These are phyloP conservation scores for Macrosoma leucophasiata DNA, from an alignment of 2,888 invertebrate species.

Conservation along the genomic window DNA sequence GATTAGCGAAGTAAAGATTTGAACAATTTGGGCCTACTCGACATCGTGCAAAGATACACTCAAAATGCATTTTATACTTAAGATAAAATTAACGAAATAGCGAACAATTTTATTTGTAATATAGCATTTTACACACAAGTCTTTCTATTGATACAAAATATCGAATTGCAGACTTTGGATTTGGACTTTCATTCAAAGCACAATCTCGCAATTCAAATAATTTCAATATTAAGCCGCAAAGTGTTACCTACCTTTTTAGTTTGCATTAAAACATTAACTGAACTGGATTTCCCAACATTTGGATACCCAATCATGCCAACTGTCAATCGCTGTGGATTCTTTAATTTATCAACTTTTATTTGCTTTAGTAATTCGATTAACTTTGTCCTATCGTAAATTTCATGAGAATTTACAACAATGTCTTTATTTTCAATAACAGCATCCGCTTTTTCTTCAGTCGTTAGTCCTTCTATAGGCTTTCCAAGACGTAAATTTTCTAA, in stretches of 20 bases:
- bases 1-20: too few relatives aligned
- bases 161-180: too few relatives aligned
- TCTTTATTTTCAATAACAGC: slow-evolving; percentile 12
- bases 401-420: slow-evolving; percentile 66
- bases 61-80: too few relatives aligned
- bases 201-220: neutral
- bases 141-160: neutral
- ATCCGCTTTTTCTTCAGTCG: slow-evolving; percentile 13
- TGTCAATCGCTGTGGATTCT: slow-evolving; percentile 78
- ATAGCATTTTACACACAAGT: neutral
- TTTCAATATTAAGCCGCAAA: neutral
- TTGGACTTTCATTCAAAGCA: neutral
- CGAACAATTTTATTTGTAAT: neutral
- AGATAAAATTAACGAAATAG: too few relatives aligned
- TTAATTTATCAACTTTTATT: slow-evolving; percentile 55
- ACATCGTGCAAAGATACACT: too few relatives aligned
- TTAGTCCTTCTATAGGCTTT: slow-evolving; percentile 29
- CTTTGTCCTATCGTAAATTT: slow-evolving; percentile 79
- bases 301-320: slow-evolving; percentile 98
- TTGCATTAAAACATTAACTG: slow-evolving; percentile 94
- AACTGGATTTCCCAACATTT: slow-evolving; percentile 99
- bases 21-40: too few relatives aligned
- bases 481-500: slow-evolving; percentile 54
- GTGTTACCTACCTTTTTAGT: slow-evolving; percentile 80
- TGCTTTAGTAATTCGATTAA: slow-evolving; percentile 83